Evolutionary conservation across 2,888 invertebrate species (phyloP).

Genomic region (Odontocolon sp.): DNA sequence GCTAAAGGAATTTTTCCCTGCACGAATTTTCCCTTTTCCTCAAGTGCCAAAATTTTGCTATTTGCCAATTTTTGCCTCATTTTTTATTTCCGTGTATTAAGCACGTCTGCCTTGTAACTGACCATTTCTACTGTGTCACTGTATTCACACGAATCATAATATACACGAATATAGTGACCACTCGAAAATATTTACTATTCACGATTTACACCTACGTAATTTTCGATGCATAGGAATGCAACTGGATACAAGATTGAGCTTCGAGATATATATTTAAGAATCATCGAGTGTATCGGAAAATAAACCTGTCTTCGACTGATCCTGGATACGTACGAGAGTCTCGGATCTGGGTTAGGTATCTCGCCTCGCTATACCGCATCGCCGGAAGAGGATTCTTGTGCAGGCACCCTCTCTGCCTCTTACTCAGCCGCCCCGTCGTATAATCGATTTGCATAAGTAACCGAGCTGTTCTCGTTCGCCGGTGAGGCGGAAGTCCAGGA

Average conservation of each 20-base stretch:
- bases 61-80: too few species aligned
- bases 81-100: too few species aligned
- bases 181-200: too few species aligned
- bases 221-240: too few species aligned
- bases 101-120: too few species aligned
- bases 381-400: conserved; percentile 14
- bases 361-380: not conserved
- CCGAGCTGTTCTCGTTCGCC: conserved; percentile 55
- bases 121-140: too few species aligned
- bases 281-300: conserved; percentile 6
- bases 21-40: too few species aligned
- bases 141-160: too few species aligned
- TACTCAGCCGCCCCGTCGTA: conserved; percentile 50
- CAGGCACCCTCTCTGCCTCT: conserved; percentile 10
- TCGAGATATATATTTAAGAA: not conserved
- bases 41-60: too few species aligned
- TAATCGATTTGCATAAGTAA: conserved; percentile 66
- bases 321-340: not conserved
- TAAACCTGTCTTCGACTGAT: conserved; percentile 27
- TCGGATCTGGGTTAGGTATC: not conserved
- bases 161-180: too few species aligned
- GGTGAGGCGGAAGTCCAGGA: conserved; percentile 35
- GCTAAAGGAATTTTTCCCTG: not conserved
- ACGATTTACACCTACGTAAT: too few species aligned
- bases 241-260: not conserved